Conservation (phyloP, 2,888 invertebrate genomes). For the Himalopsyche kuldschensis region DNA sequence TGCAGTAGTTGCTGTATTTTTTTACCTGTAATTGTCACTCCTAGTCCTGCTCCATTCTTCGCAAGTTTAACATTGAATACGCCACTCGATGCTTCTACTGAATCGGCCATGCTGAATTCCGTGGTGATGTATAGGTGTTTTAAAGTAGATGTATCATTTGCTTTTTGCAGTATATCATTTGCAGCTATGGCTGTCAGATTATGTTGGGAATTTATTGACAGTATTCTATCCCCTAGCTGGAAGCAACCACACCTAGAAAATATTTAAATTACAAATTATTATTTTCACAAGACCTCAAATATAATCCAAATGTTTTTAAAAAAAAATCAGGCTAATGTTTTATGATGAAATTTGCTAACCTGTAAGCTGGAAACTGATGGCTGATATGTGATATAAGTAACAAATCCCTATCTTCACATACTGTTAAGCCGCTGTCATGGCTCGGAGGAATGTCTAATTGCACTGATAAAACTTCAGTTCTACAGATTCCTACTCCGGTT, state of each 20-base stretch:
- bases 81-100: slow-evolving; percentile 87
- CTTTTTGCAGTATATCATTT: slow-evolving; percentile 61
- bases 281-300: too few relatives aligned
- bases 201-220: slow-evolving; percentile 81
- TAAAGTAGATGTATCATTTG: slow-evolving; percentile 60
- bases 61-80: slow-evolving; percentile 89
- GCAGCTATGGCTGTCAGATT: slow-evolving; percentile 65
- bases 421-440: slow-evolving; percentile 53
- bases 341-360: slow-evolving; percentile 43
- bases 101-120: slow-evolving; percentile 90
- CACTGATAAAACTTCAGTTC: slow-evolving; percentile 53
- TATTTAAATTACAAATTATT: too few relatives aligned
- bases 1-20: not conserved
- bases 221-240: slow-evolving; percentile 79
- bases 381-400: slow-evolving; percentile 54
- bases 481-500: slow-evolving; percentile 53
- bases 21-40: slow-evolving; percentile 83
- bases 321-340: too few relatives aligned
- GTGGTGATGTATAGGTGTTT: slow-evolving; percentile 77
- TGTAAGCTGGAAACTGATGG: slow-evolving; percentile 54
- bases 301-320: too few relatives aligned
- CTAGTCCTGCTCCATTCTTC: slow-evolving; percentile 77
- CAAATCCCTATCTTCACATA: slow-evolving; percentile 52
- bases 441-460: slow-evolving; percentile 56
- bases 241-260: slow-evolving; percentile 67